These are phyloP conservation scores for Microplitis mediator DNA, from an alignment of 1,140 invertebrate species.

Conservation along the genomic window DNA sequence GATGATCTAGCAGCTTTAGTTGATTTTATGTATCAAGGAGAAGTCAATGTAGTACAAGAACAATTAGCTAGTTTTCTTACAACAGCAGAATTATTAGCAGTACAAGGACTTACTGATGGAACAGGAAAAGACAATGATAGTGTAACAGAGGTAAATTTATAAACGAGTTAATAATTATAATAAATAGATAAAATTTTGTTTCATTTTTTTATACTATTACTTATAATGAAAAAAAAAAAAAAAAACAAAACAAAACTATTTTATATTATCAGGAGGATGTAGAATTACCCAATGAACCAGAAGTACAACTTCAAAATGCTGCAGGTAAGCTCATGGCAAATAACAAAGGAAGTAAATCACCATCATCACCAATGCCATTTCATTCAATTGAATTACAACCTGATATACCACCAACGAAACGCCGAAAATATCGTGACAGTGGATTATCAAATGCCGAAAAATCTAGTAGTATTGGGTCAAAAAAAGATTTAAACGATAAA, in stretches of 20 bases:
- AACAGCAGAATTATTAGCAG: slow-evolving; percentile 69
- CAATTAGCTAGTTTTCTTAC: slow-evolving; percentile 69
- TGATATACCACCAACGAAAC: slow-evolving; percentile 54
- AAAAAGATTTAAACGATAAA: slow-evolving; percentile 52
- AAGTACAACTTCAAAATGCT: slow-evolving; percentile 59
- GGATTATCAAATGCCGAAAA: slow-evolving; percentile 51
- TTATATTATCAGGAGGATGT: slow-evolving; percentile 52
- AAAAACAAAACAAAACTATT: too few species aligned
- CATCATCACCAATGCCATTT: slow-evolving; percentile 51
- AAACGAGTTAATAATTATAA: neutral
- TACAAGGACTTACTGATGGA: slow-evolving; percentile 69
- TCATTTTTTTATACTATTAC: neutral
- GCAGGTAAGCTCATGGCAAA: slow-evolving; percentile 53
- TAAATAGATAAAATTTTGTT: neutral
- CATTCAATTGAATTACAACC: slow-evolving; percentile 52
- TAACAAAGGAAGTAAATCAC: slow-evolving; percentile 54
- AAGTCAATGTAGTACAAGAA: slow-evolving; percentile 73
- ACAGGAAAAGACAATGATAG: slow-evolving; percentile 58
- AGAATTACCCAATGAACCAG: slow-evolving; percentile 60
- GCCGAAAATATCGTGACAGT: slow-evolving; percentile 57
- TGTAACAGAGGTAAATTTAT: slow-evolving; percentile 50
- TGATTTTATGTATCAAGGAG: slow-evolving; percentile 81
- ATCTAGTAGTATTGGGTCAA: slow-evolving; percentile 38
- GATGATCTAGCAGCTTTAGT: slow-evolving; percentile 81
- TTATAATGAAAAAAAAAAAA: too few species aligned